Evolutionary conservation across 2,797 vertebrate genomes (phyloP), one percentile per base, ranked within the genome.

Genomic region (Gallirallus australis): DNA sequence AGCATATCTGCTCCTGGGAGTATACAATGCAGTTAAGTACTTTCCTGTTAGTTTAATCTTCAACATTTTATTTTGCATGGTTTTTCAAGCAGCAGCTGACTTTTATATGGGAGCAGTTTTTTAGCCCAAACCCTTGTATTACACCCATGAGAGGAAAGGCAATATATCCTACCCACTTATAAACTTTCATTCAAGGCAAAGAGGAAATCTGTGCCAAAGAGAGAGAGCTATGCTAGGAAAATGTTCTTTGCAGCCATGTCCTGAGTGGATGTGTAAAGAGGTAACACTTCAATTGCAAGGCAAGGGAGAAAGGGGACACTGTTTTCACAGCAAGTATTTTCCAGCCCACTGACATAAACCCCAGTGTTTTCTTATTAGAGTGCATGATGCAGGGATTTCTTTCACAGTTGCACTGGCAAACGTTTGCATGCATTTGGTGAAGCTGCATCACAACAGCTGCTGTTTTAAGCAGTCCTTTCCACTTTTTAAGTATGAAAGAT

Each of bases 351-450:
- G 60, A 64, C 33, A 33, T 66, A 60, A 96, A 73, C 25, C 17
- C 4, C 25, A 20, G 11, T 24, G 37, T 17, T 14, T 52, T 12
- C 7, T 53, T 66, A 12, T 9, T 23, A 19, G 11, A 27, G 2
- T 15, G 11, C 47, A 52, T 2, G 4, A n/a, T 0, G 0, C 10
- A 31, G 31, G 53, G n/a, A 68, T 28, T 48, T 60, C 54, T 80
- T 76, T 69, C 50, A 37, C 15, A 5, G 12, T 66, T 42, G 31
- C 28, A n/a, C 42, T 4, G 68, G 53, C 3, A 31, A 56, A 70
- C 1, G 7, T 53, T 80, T 0, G 0, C 0, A 0, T 59, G 31
- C 4, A 1, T 75, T 75, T 70, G n/a, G 42, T 54, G 78, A 54
- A 63, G 63, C 9, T 72, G 18, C 12, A 54, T 33, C 68, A 7